Evolutionary conservation across 2,888 invertebrate genomes (phyloP), one percentile per base, ranked within the genome.

Genomic region (Blera fallax): DNA sequence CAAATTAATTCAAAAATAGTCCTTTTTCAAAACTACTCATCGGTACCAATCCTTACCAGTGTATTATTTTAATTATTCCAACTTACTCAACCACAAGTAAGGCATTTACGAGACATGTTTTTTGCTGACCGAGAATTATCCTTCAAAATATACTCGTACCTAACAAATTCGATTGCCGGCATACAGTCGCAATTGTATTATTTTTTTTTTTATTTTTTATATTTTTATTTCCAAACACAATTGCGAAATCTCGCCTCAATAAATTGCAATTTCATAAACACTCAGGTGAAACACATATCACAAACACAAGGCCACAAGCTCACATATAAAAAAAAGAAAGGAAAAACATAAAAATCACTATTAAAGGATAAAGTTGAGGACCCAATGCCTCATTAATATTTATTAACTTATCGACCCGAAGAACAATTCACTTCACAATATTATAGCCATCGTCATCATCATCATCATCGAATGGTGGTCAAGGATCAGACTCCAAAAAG

Each of bases 251-350:
- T 40, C 72, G 16, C 60, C 37, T 37, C 73, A 73, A 73, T 78
- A 67, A 78, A 78, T 78, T 60, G 73, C 67, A 78, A 69, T 78
- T 83, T 78, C 78, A 78, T 83, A 83, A 73, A 67, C 83, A 73
- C 73, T 83, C 78, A 83, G 78, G 60, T 65, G 52, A 24, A 76
- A 43, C 48, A 50, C 21, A 56, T 21, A 65, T 32, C 56, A 34
- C n/a, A 7, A 37, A 58, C 34, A 5, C 32, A 56, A 56, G 8
- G 29, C 56, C 52, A 29, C 40, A n/a, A 32, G 54, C 16, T 11
- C 21, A 43, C 27, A 54, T 8, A 50, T 1, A 32, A 18, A 52
- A 37, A 29, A 72, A 2, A 14, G 14, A n/a, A 32, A 43, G 64
- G 18, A 62, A 79, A 45, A 62, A 8, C 62, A 62, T 34, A 43